A percentile compares a stretch with the other conserved stretches of the same genome.
Evolutionary conservation across 2,888 invertebrate species (phyloP).

Genomic region (Cryptosula pallasiana): DNA sequence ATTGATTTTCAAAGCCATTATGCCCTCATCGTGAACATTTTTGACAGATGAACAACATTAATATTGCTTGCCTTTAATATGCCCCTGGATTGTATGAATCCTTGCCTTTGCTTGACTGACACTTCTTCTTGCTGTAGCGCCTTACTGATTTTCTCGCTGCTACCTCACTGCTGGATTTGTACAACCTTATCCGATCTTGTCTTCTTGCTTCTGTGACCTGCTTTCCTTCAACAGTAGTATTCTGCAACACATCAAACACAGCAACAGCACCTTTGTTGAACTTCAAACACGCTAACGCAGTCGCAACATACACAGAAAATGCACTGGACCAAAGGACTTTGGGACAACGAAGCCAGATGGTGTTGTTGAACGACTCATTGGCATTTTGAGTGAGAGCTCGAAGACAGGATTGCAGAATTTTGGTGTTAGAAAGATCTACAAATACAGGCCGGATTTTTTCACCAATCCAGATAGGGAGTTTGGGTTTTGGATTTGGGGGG

Average conservation of each 20-base stretch:
- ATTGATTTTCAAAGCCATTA: no score
- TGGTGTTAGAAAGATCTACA: not conserved
- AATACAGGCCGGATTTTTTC: not conserved
- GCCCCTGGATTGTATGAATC: no score
- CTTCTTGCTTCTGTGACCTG: not conserved
- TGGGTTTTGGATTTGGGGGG: not conserved
- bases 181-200: not conserved
- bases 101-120: no score
- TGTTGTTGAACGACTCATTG: not conserved
- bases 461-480: no score
- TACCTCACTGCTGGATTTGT: not conserved
- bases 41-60: no score
- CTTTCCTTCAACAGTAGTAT: slow-evolving; percentile 6
- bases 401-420: not conserved
- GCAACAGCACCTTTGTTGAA: not conserved
- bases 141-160: not conserved
- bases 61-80: no score
- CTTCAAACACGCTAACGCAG: not conserved
- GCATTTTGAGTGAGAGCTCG: not conserved
- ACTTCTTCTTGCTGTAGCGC: not conserved
- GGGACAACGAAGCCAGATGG: not conserved
- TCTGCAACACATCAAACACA: slow-evolving; percentile 18
- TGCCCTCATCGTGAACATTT: no score
- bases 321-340: not conserved
- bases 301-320: not conserved